Percentiles rank a stretch among this genome's conserved stretches.
Conservation (phyloP, 2,888 invertebrate species). For the Xestobium rufovillosum region DNA sequence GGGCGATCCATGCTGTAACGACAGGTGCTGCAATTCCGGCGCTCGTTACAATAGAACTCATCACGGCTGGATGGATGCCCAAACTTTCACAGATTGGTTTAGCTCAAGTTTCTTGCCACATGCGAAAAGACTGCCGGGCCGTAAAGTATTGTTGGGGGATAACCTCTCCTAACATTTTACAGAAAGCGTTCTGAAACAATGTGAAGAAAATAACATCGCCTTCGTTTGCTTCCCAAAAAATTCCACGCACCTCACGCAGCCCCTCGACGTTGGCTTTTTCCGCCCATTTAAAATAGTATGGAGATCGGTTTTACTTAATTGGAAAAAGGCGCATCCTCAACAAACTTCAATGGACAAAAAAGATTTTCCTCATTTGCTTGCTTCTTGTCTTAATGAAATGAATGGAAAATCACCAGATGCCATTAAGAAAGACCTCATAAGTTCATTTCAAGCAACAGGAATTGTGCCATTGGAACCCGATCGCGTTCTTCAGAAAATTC, state of each 20-base stretch:
- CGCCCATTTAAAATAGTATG: constrained; percentile 26
- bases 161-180: constrained; percentile 22
- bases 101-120: constrained; percentile 24
- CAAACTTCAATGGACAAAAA: constrained; percentile 16
- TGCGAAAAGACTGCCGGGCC: constrained; percentile 23
- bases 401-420: constrained; percentile 7
- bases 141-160: constrained; percentile 34
- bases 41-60: constrained; percentile 21
- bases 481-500: constrained; percentile 19
- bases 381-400: constrained; percentile 14
- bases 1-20: constrained; percentile 23
- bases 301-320: constrained; percentile 18
- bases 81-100: constrained; percentile 29
- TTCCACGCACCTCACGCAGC: constrained; percentile 29
- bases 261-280: constrained; percentile 29
- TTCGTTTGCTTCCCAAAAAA: constrained; percentile 31
- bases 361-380: constrained; percentile 19
- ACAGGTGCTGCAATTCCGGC: constrained; percentile 25
- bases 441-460: constrained; percentile 20
- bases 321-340: constrained; percentile 14
- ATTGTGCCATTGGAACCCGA: constrained; percentile 18
- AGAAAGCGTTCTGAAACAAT: constrained; percentile 14
- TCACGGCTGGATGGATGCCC: constrained; percentile 22
- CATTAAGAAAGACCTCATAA: constrained; percentile 17
- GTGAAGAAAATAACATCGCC: constrained; percentile 29